Evolutionary conservation across 2,113 vertebrate genomes (phyloP), one percentile per base, ranked within the genome.

Genomic region (Petroica traversi): DNA sequence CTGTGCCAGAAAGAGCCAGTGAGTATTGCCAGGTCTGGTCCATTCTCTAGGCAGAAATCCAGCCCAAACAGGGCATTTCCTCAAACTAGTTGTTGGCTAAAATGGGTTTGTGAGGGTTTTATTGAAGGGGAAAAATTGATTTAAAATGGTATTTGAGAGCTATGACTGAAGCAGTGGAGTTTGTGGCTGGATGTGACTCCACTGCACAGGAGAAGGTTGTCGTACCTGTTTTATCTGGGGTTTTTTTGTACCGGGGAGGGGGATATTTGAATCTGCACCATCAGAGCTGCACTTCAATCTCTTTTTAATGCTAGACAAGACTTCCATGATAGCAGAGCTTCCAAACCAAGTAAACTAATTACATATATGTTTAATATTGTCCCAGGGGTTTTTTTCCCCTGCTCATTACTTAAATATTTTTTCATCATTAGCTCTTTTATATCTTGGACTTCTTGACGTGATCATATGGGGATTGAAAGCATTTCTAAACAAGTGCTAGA

Each of bases 301-400:
- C 19, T 54, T 72, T 86, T 68, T 52, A 55, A 6, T 84, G 23
- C 40, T 36, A 17, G 40, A 13, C 14, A 33, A 18, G 12, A 62
- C n/a, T 62, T 76, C 25, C 46, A 3, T 54, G 13, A 28, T 13
- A 76, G 20, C 79, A 87, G 33, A 81, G 31, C 69, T 91, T 63
- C 9, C 14, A 74, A 58, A 40, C 14, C 19, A 26, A 58, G 10
- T 26, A 5, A 58, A 19, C 17, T 29, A 36, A 58, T 24, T 33
- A 31, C 5, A 10, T 40, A 7, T 5, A 16, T 14, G 3, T 73
- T 68, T 74, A 26, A 52, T 77, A 20, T 36, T 59, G 55, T n/a
- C 25, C 14, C 33, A 12, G n/a, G 8, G 1, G 4, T 33, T 38
- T 14, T 9, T 29, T 6, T n/a, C 2, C 6, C 3, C 1, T 5